Evolutionary conservation across 1,140 invertebrate species (phyloP), one percentile per base, ranked within the genome.

Genomic region (Anastatus disparis): DNA sequence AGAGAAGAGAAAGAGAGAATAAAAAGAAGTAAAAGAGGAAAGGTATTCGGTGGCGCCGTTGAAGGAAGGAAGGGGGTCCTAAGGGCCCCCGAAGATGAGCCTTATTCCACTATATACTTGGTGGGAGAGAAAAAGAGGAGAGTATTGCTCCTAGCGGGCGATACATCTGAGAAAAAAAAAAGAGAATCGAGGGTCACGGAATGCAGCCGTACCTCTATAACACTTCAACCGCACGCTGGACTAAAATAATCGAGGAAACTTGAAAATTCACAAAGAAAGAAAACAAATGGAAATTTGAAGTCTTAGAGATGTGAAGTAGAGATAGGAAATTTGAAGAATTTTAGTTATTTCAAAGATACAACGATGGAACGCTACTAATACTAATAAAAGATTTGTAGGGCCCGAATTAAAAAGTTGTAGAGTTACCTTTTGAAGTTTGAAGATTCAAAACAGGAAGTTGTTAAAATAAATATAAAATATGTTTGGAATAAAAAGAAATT

Each of bases 121-220:
- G 72, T 20, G 63, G 10, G 24, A 31, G 62, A 3, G 42, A 74
- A 26, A 62, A 71, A 71, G 68, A 71, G 62, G 48, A 67, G 56
- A 40, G 20, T 22, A 42, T 65, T 72, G 63, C 61, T 71, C 65
- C 58, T 67, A 67, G 53, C 44, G 64, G 59, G 40, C 56, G 31
- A 44, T 67, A 58, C 61, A 26, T 52, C 62, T 42, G 63, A 59
- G 26, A 31, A 62, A 44, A 44, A 65, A 50, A 69, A 44, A 72
- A 31, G 73, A 74, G 74, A 53, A 40, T 65, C 75, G 73, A 74
- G 77, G 77, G 78, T 78, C 75, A 76, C 81, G 84, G 84, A 84
- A 84, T 85, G 84, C 83, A 82, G 82, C 81, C 82, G 52, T 78
- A 79, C 78, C 77, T 80, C 78, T 80, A 75, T 79, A 80, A 77